phyloP scores from a whole-genome alignment of 37 sponge, comb jelly and placozoan genomes.

The Haliclona indistincta region DNA sequence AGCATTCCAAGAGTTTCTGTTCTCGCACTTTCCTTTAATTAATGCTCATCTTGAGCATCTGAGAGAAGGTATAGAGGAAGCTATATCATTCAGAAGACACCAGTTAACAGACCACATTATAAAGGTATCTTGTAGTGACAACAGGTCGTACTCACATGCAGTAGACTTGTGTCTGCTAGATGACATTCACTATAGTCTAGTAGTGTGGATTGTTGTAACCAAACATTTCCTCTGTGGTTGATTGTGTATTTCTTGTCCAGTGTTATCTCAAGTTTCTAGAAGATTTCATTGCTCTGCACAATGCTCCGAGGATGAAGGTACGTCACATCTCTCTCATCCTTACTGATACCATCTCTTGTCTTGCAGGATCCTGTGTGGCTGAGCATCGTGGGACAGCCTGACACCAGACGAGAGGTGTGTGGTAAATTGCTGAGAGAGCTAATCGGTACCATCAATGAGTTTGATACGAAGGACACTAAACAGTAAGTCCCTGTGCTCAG shows the following conservation, averaged over 20 bases:
- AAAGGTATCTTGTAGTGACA: not conserved
- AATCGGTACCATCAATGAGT: constrained; percentile 16
- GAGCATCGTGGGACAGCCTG: constrained; percentile 31
- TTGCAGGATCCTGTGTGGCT: constrained; percentile 75
- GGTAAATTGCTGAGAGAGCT: constrained; percentile 57
- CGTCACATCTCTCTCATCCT: not conserved
- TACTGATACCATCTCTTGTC: not conserved
- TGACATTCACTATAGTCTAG: not conserved
- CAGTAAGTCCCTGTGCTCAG: constrained; percentile 31
- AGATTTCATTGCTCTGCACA: constrained; percentile 45
- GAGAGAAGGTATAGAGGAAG: constrained; percentile 51
- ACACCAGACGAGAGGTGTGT: constrained; percentile 31
- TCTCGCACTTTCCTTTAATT: constrained; percentile 73
- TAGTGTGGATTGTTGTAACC: too few species aligned
- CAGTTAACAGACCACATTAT: not conserved
- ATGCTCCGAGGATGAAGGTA: constrained; percentile 60
- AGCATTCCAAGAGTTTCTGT: constrained; percentile 60
- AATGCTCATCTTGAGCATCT: constrained; percentile 68
- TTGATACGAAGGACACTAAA: constrained; percentile 79
- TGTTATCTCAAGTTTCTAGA: constrained; percentile 40
- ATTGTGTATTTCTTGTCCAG: not conserved
- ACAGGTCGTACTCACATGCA: not conserved
- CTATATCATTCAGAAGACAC: not conserved
- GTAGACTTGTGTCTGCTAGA: not conserved
- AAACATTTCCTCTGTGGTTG: not conserved